Evolutionary conservation across 1,140 invertebrate species (phyloP), one percentile per base, ranked within the genome.

Genomic region (Aleiodes sp.): DNA sequence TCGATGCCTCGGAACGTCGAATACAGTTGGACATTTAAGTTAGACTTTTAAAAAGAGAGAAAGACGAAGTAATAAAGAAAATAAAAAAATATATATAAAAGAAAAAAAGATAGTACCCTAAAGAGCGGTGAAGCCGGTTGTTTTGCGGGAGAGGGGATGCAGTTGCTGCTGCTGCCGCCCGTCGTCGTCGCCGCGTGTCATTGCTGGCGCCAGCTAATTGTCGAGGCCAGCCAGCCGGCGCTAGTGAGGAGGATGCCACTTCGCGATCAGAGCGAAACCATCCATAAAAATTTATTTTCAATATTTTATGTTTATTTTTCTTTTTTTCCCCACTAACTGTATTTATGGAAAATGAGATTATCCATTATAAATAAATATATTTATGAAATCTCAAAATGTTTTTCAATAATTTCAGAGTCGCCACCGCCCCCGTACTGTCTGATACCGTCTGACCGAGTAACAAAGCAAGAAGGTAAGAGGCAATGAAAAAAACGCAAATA

Each of bases 351-450:
- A 33, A 33, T 33, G 12, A n/a, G n/a, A n/a, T n/a, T n/a, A n/a
- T n/a, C n/a, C n/a, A n/a, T n/a, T n/a, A n/a, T n/a, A n/a, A 14
- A 46, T 46, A 16, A 16, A 12, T 46, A n/a, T 72, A 57, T 57
- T 57, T 8, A 57, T 57, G 52, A n/a, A n/a, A n/a, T n/a, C n/a
- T n/a, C n/a, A n/a, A n/a, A n/a, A n/a, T n/a, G n/a, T n/a, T n/a
- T n/a, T n/a, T n/a, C n/a, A n/a, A 31, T 59, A 26, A 59, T 31
- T 31, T 31, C 89, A 93, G 92, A 92, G 84, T 88, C 89, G 76
- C 91, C 91, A 78, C 91, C 91, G 77, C 91, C 91, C 73, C 91
- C 92, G 68, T 92, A 92, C 84, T 90, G 89, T 84, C 88, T 89
- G 75, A 90, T 89, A 80, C 88, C 88, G 71, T 90, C 91, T 83